These are phyloP conservation scores for Nannoperca australis DNA, from an alignment of 2,797 vertebrate species.

Conservation along the genomic window DNA sequence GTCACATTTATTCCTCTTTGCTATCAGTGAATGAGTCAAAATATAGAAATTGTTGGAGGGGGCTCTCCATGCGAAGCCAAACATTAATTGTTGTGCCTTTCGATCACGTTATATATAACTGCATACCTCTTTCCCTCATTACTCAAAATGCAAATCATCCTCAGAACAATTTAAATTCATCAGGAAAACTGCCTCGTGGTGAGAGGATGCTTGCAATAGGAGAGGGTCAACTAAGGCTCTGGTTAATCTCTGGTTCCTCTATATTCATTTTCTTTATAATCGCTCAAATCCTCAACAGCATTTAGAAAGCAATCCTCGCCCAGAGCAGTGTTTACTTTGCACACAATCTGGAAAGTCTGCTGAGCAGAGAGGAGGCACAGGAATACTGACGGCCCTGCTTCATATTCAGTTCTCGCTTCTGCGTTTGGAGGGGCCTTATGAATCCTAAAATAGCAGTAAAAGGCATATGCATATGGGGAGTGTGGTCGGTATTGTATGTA, in stretches of 20 bases:
- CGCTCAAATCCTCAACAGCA: conserved; percentile 65
- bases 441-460: conserved; percentile 48
- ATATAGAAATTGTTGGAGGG: conserved; percentile 15
- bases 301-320: conserved; percentile 67
- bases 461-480: neutral
- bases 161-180: conserved; percentile 54
- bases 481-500: conserved; percentile 7
- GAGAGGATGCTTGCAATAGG: conserved; percentile 45
- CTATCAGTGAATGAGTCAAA: conserved; percentile 33
- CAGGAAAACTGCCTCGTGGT: conserved; percentile 35
- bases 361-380: conserved; percentile 33
- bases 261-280: conserved; percentile 70
- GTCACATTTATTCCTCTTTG: conserved; percentile 38
- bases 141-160: conserved; percentile 62
- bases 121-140: conserved; percentile 51
- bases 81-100: conserved; percentile 46
- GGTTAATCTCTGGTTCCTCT: conserved; percentile 46
- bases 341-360: conserved; percentile 59
- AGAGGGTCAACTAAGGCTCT: conserved; percentile 58
- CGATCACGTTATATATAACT: conserved; percentile 8
- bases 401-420: conserved; percentile 43
- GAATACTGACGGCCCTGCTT: conserved; percentile 47
- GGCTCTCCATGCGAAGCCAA: neutral
- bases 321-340: conserved; percentile 64
- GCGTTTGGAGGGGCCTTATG: conserved; percentile 33